Evolutionary conservation across 2,113 vertebrate genomes (phyloP), one percentile per base, ranked within the genome.

Genomic region (Protomyctophum bolini): DNA sequence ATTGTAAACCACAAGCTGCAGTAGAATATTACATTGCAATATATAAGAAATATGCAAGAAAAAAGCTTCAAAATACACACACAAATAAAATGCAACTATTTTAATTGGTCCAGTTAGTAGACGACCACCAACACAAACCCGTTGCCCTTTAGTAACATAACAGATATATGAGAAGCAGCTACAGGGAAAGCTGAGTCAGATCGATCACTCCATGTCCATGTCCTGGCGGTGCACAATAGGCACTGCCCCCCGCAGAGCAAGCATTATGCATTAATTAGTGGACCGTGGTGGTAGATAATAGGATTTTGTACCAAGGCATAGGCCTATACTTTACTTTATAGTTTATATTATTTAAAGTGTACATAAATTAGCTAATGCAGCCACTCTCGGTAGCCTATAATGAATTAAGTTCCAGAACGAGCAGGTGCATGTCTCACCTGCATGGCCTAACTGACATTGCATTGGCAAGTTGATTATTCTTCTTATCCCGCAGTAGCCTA

Each of bases 131-230:
- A 54, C 52, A 11, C 11, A 21, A 73, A 64, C 49, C 66, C 75
- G 33, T 41, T 41, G 58, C 28, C 58, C 62, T 74, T 50, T 66
- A 74, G n/a, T 1, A 0, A 29, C 10, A 68, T 1, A 0, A 29
- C 10, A 68, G 88, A 87, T 71, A 90, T 75, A 59, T 2, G 88
- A 90, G 83, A 83, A 12, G 72, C 60, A 14, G 58, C 70, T 48
- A 21, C 73, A 8, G 10, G 60, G 41, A 10, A 47, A 52, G 28
- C 49, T 2, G 72, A 68, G 51, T 70, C 75, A 60, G 50, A 48
- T 73, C 68, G 50, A 48, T 73, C 68, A 73, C 63, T 78, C 56
- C 58, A 8, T 54, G 58, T 56, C 46, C 29, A 21, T 52, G 51
- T 68, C 28, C 21, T 48, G 14, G 9, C 0, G 10, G 21, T 63